phyloP scores from a whole-genome alignment of 1,140 invertebrate genomes.

The Lasioglossum baleicum region DNA sequence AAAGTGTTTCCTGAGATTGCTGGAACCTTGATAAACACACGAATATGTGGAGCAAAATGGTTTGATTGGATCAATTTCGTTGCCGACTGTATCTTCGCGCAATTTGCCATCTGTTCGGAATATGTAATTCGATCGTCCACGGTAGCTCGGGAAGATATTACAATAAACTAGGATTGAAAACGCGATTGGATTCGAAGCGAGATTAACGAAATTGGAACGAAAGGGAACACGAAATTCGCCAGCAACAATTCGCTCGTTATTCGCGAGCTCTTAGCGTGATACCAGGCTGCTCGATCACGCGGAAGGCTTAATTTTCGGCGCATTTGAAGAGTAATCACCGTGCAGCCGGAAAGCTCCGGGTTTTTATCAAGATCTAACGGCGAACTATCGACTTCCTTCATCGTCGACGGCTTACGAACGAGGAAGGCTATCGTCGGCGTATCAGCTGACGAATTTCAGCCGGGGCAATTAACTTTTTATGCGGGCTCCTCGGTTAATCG shows the following conservation, averaged over 20 bases:
- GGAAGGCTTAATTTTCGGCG: not conserved
- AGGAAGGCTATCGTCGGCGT: not conserved
- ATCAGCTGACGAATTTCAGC: constrained; percentile 23
- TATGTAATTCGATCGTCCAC: too few species aligned
- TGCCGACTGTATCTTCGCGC: too few species aligned
- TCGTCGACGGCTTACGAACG: not conserved
- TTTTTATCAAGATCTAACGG: not conserved
- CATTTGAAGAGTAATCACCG: constrained; percentile 5
- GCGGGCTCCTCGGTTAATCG: constrained; percentile 4
- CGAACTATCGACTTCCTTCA: not conserved
- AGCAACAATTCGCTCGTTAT: not conserved
- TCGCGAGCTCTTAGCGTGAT: not conserved
- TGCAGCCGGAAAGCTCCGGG: not conserved
- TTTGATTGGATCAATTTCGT: too few species aligned
- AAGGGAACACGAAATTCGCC: not conserved
- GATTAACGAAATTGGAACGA: not conserved
- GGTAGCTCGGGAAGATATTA: too few species aligned
- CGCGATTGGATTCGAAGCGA: too few species aligned
- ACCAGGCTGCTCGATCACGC: not conserved
- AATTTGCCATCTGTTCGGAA: too few species aligned
- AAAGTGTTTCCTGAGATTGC: too few species aligned
- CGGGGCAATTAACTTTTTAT: not conserved
- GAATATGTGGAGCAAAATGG: too few species aligned
- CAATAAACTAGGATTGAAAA: too few species aligned
- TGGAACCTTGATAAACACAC: too few species aligned